Percentiles rank a stretch among this genome's conserved stretches.
Evolutionary conservation across 1,140 invertebrate species (phyloP).

Genomic region (Grapholita molesta): DNA sequence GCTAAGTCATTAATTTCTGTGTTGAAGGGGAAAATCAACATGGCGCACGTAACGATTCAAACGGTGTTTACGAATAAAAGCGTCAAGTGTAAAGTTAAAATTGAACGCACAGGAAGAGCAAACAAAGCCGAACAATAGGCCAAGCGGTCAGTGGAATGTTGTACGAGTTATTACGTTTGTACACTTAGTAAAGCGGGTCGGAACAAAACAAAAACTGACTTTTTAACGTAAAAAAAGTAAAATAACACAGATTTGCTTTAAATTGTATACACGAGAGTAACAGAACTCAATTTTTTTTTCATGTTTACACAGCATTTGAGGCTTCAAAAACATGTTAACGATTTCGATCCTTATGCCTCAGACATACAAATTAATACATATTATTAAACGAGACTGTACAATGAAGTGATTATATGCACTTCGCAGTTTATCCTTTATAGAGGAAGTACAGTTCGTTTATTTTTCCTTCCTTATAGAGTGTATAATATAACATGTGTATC

Average conservation of each 20-base stretch:
- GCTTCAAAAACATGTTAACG: too few relatives aligned
- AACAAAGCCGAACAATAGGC: slow-evolving; percentile 11
- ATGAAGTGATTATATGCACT: too few relatives aligned
- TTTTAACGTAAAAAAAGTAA: background rate
- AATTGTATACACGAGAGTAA: background rate
- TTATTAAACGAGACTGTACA: too few relatives aligned
- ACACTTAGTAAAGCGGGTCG: slow-evolving; percentile 1
- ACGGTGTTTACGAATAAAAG: background rate
- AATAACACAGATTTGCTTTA: background rate
- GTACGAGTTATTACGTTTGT: background rate
- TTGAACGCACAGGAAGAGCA: slow-evolving; percentile 2
- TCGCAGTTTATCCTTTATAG: too few relatives aligned
- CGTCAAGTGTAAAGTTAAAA: background rate
- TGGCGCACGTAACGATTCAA: background rate
- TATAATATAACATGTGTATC: too few relatives aligned
- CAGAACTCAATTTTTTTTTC: background rate
- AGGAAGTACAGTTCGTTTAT: too few relatives aligned
- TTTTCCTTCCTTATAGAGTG: too few relatives aligned
- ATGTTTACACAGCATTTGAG: too few relatives aligned
- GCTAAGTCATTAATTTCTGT: background rate
- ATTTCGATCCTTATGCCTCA: too few relatives aligned
- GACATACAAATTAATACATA: too few relatives aligned
- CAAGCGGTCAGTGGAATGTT: background rate
- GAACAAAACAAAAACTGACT: background rate
- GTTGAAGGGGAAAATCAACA: background rate